Evolutionary conservation across 2,888 invertebrate genomes (phyloP).

Genomic region (Brenthis daphne): DNA sequence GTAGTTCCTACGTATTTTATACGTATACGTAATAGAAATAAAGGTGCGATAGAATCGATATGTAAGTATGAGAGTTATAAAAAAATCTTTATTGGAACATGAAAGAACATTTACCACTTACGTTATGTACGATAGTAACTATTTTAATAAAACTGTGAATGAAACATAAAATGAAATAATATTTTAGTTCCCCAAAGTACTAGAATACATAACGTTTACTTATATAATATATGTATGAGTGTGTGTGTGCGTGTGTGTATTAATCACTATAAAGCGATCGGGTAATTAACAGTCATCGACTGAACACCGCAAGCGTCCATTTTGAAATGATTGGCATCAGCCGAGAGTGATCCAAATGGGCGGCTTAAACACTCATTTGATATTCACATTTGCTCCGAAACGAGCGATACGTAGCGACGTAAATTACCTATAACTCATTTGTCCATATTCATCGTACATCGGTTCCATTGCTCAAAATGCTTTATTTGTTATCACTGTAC

Average conservation of each 20-base stretch:
- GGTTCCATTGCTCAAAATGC: conserved; percentile 39
- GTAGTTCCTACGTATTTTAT: too few species aligned
- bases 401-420: conserved; percentile 56
- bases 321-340: conserved; percentile 70
- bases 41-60: too few species aligned
- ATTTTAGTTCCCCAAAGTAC: too few species aligned
- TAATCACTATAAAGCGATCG: conserved; percentile 37
- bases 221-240: neutral
- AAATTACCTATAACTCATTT: conserved; percentile 70
- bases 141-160: too few species aligned
- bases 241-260: conserved; percentile 29
- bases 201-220: too few species aligned
- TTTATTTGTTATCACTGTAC: neutral
- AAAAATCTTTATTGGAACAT: too few species aligned
- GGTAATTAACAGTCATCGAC: conserved; percentile 54
- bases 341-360: conserved; percentile 73
- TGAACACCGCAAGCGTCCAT: conserved; percentile 68
- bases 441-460: conserved; percentile 61
- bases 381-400: conserved; percentile 73
- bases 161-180: too few species aligned
- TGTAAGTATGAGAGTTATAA: too few species aligned
- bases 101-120: too few species aligned
- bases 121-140: too few species aligned
- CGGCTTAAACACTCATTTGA: conserved; percentile 76
- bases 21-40: too few species aligned